Base-by-base conservation (phyloP, 2,888 invertebrate species). In the Blera fallax region DNA sequence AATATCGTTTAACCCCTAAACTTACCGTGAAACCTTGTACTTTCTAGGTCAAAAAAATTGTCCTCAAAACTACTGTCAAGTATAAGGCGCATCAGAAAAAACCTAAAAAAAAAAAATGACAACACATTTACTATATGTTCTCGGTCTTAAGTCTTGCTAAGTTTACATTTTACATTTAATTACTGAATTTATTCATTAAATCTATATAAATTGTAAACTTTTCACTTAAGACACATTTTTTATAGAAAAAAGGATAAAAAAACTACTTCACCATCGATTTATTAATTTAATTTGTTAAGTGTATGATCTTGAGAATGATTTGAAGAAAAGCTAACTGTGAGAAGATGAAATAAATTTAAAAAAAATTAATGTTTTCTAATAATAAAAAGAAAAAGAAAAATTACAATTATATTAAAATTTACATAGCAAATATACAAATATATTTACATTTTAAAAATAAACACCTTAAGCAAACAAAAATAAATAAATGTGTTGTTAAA, bases 371-470 rank as follows among this genome's bases (percentile, higher is more conserved):
- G 77, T 64, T 77, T 81, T 81, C 14, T 70, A 73, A 62, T 40
- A 56, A 40, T 56, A 50, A 50, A 40, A 60, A 60, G 52, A 1
- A 40, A 40, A 24, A 45, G 52, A 43, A 21, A 62, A 62, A 67
- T 60, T 50, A 50, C 40, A 58, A 72, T 65, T 79, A 82, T 65
- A 70, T 72, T 60, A 45, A 82, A 79, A 80, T 76, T 76, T 84
- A 76, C 69, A 79, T 80, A 84, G 80, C 64, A 80, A 76, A 80
- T 79, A 84, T 74, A 83, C 78, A 83, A 83, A 83, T 78, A 73
- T 73, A 78, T 79, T 79, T 83, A 79, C 83, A 81, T 67, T 62
- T 74, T 60, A 48, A 24, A 50, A 72, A 73, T 24, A 60, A 37
- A 37, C 7, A 32, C 14, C n/a, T n/a, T n/a, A n/a, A n/a, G 29